Base-by-base conservation (phyloP, 2,797 vertebrate species). In the Argentina silus region DNA sequence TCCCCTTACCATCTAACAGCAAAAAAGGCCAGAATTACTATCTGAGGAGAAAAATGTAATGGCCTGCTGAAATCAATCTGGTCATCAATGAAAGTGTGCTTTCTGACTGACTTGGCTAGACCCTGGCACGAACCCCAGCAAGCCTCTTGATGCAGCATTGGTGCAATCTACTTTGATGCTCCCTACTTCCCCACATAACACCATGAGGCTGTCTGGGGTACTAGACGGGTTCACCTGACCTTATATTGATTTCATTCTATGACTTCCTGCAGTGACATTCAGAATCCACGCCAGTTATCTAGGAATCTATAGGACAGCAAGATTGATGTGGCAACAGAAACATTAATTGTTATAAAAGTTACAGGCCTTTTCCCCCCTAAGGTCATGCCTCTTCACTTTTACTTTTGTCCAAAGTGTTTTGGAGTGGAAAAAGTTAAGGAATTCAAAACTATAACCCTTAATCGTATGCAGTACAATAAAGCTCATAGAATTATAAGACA, bases 191-290 rank as follows among this genome's bases (percentile, higher is more conserved):
- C 74, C 81, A 43, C 78, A 69, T 75, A 86, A 81, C 84, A 71
- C 77, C 75, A 65, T 78, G 76, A 81, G 81, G 82, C 83, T 75
- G 81, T 79, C 81, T 69, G 85, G 75, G 80, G 80, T 64, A 73
- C 70, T 80, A 87, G 90, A 90, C 85, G 17, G 81, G 89, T 89
- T 91, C 89, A 84, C 68, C 86, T 91, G 93, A 94, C 93, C 93
- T 92, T 84, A 83, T 90, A 95, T 94, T 85, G 93, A 95, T 94
- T 92, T 86, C 73, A 44, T 89, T 91, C 86, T 74, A 67, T 84
- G 87, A 89, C 91, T 93, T 93, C 92, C 90, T 86, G 86, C 90
- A 69, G 90, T 95, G 94, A 95, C 94, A 95, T 95, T 95, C 93
- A 93, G 90, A 92, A 90, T 91, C 87, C 73, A 79, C 53, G 56